A percentile compares a stretch with the other conserved stretches of the same genome.
Conservation (phyloP, 2,888 invertebrate species). For the Tetramorium bicarinatum region DNA sequence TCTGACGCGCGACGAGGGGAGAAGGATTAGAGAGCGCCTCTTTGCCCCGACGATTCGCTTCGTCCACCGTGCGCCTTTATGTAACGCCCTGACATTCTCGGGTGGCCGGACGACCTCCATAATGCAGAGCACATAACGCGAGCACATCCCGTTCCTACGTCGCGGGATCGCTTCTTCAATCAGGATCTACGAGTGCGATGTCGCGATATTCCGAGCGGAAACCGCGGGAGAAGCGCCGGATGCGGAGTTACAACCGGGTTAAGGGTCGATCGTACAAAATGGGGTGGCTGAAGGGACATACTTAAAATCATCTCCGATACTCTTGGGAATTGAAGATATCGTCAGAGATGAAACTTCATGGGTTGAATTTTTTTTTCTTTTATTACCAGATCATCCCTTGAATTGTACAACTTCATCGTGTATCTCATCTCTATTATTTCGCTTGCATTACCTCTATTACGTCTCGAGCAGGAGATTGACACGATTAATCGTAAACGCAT, state of each 20-base stretch:
- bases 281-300: background rate
- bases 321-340: background rate
- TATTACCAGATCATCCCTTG: background rate
- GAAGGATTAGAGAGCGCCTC: conserved; percentile 30
- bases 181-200: conserved; percentile 28
- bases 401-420: background rate
- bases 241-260: conserved; percentile 17
- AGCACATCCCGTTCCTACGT: conserved; percentile 50
- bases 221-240: background rate
- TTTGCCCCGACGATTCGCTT: background rate
- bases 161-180: conserved; percentile 40
- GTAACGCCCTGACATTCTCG: conserved; percentile 54
- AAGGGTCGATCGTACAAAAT: conserved; percentile 13
- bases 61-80: conserved; percentile 31
- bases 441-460: background rate
- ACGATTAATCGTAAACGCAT: conserved; percentile 18
- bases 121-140: conserved; percentile 57
- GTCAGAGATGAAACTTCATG: background rate
- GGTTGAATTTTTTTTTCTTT: background rate
- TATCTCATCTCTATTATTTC: background rate
- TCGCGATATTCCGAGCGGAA: conserved; percentile 13
- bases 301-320: background rate
- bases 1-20: conserved; percentile 37
- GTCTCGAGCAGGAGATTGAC: too few relatives aligned
- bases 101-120: conserved; percentile 44